Conservation (phyloP, 2,888 invertebrate species). For the Taphrorychus bicolor region DNA sequence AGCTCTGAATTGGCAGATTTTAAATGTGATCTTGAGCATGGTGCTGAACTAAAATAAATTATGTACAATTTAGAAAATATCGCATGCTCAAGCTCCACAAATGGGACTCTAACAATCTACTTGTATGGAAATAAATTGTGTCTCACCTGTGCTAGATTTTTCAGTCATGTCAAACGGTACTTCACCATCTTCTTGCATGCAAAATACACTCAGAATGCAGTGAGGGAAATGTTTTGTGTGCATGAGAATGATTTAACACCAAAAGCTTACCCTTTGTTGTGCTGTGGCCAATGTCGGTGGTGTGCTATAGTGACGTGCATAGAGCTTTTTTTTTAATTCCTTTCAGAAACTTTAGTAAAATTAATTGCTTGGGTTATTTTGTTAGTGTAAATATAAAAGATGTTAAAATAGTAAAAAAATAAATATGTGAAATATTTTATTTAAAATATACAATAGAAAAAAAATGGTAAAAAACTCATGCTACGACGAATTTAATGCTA, state of each 20-base stretch:
- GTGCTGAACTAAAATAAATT: too few relatives aligned
- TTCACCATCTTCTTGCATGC: conserved; percentile 13
- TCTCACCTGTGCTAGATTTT: not conserved
- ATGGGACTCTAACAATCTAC: too few relatives aligned
- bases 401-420: not conserved
- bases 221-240: too few relatives aligned
- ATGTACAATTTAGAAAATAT: too few relatives aligned
- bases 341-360: not conserved
- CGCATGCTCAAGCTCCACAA: too few relatives aligned
- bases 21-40: too few relatives aligned
- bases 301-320: not conserved
- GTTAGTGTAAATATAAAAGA: not conserved
- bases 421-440: not conserved
- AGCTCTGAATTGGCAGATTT: too few relatives aligned
- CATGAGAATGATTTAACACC: not conserved
- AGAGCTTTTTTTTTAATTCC: not conserved
- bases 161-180: not conserved
- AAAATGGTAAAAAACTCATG: not conserved
- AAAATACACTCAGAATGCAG: conserved; percentile 16
- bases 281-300: not conserved
- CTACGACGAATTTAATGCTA: conserved; percentile 12
- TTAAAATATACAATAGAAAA: not conserved
- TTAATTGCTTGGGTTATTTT: not conserved
- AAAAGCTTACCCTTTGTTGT: not conserved
- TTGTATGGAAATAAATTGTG: too few relatives aligned